Evolutionary conservation across 2,797 vertebrate species (phyloP).

Genomic region (Otolemur crassicaudatus): DNA sequence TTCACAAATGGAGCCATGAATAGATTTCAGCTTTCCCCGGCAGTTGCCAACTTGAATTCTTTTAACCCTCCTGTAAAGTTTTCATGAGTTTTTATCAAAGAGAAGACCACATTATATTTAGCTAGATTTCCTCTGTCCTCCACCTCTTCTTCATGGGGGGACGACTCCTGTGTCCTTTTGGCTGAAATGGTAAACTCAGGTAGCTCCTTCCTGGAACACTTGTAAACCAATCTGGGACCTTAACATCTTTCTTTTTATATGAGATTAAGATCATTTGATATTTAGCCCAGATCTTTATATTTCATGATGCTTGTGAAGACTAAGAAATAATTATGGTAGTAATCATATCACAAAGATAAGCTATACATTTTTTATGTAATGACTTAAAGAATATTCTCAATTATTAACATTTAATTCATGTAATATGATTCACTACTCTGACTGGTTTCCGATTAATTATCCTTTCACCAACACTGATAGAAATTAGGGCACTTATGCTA

Average conservation of each 20-base stretch:
- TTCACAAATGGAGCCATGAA: neutral
- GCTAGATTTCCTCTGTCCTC: neutral
- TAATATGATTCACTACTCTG: neutral
- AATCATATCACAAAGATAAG: neutral
- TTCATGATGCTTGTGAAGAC: neutral
- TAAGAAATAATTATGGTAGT: constrained; percentile 6
- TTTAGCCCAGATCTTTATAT: neutral
- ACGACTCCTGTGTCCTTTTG: rapidly evolving
- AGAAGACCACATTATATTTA: neutral
- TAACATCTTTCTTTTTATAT: neutral
- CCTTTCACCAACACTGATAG: neutral
- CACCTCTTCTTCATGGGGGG: neutral
- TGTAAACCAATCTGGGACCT: neutral
- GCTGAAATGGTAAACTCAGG: rapidly evolving
- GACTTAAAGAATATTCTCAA: constrained; percentile 4
- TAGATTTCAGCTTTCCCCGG: neutral
- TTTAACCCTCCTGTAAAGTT: neutral
- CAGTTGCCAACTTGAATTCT: neutral
- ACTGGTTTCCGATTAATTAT: neutral
- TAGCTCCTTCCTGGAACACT: rapidly evolving
- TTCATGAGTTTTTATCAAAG: neutral
- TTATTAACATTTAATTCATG: neutral
- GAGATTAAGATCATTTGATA: neutral
- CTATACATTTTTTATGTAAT: neutral
- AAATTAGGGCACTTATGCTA: neutral